phyloP scores from a whole-genome alignment of 2,113 vertebrate genomes.

The Clarias macrocephalus region DNA sequence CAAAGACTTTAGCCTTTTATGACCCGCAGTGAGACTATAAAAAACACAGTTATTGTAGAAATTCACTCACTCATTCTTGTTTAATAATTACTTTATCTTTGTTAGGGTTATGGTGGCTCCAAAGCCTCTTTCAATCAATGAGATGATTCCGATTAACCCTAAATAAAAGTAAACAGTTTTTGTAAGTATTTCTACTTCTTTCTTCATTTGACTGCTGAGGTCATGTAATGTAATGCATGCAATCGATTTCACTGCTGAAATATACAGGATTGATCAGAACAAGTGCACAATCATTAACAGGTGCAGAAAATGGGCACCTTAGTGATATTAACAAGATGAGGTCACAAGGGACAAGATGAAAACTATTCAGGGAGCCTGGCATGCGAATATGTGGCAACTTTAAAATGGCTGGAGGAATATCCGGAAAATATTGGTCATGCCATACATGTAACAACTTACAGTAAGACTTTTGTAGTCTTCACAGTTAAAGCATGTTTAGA shows the following conservation, averaged over 20 bases:
- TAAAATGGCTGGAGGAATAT: not conserved
- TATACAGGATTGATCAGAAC: not conserved
- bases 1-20: not conserved
- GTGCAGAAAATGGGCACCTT: not conserved
- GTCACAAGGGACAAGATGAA: not conserved
- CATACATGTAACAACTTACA: not conserved
- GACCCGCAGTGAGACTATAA: not conserved
- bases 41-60: not conserved
- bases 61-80: not conserved
- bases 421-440: not conserved
- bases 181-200: too few relatives aligned
- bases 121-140: too few relatives aligned
- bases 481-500: not conserved
- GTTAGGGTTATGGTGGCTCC: too few relatives aligned
- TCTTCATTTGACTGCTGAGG: too few relatives aligned
- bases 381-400: not conserved
- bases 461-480: not conserved
- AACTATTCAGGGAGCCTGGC: not conserved
- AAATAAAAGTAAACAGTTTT: too few relatives aligned
- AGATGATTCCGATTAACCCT: too few relatives aligned
- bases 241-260: not conserved
- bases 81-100: too few relatives aligned
- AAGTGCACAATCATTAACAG: not conserved
- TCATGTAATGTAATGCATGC: not conserved
- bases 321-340: not conserved